These are phyloP conservation scores for Hassar affinis DNA, from an alignment of 2,113 vertebrate genomes.

Conservation along the genomic window DNA sequence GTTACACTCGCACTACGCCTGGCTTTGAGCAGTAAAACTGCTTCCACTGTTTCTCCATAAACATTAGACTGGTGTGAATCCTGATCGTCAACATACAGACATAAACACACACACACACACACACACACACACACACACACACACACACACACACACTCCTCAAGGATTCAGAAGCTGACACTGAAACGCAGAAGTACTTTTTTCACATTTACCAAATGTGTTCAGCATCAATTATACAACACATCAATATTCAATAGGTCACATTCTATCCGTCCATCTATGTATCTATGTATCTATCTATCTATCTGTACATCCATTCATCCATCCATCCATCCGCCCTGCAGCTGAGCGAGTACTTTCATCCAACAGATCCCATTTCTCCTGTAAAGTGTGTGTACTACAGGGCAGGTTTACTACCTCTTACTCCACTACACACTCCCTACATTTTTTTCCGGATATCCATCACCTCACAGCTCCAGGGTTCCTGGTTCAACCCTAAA, in stretches of 20 bases:
- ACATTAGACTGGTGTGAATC: background rate
- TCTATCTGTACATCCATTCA: background rate
- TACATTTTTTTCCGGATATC: background rate
- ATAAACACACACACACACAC: background rate
- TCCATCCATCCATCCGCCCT: background rate
- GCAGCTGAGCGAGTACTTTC: background rate
- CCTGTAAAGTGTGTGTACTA: too few species aligned
- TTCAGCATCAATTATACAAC: background rate
- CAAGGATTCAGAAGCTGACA: background rate
- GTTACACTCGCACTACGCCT: background rate
- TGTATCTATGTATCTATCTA: too few species aligned
- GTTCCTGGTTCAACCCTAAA: background rate
- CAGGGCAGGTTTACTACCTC: background rate
- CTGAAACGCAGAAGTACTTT: background rate
- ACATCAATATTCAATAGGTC: background rate
- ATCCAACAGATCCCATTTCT: background rate
- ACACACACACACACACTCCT: background rate
- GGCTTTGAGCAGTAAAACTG: too few species aligned
- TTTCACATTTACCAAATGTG: too few species aligned
- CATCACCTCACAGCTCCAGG: background rate
- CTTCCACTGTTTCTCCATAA: constrained; percentile 4
- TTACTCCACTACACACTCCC: background rate
- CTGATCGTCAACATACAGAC: background rate
- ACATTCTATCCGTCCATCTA: background rate
- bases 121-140: too few species aligned